These are phyloP conservation scores for Actenoides lindsayi DNA, from an alignment of 2,113 vertebrate species.

Conservation along the genomic window DNA sequence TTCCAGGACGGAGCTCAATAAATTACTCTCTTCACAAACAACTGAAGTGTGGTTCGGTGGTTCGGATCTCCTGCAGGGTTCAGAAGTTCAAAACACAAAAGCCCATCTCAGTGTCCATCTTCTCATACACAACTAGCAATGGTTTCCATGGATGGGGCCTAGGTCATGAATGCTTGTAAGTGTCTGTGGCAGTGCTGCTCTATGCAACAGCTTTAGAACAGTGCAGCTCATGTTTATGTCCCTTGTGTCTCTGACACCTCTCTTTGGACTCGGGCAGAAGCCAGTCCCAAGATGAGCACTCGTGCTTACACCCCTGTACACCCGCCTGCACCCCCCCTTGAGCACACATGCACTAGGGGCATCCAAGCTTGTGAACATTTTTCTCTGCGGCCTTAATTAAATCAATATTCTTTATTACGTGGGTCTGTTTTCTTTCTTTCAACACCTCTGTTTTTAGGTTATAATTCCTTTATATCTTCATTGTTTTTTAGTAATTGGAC, in stretches of 20 bases:
- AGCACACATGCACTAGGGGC: not conserved
- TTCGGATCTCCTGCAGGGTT: not conserved
- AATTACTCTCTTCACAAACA: constrained; percentile 47
- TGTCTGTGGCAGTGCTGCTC: not conserved
- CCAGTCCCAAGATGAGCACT: not conserved
- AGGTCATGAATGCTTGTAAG: not conserved
- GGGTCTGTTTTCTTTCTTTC: constrained; percentile 65
- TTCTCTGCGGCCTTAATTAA: constrained; percentile 51
- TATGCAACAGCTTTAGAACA: not conserved
- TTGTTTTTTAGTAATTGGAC: constrained; percentile 67
- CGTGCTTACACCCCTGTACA: not conserved
- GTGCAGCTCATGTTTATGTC: not conserved
- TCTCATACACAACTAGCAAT: not conserved
- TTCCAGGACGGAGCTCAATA: constrained; percentile 35
- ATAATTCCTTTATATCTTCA: constrained; percentile 68
- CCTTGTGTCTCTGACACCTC: not conserved
- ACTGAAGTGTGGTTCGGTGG: not conserved
- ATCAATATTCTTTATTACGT: constrained; percentile 42
- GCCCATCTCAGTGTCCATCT: not conserved
- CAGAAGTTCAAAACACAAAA: constrained; percentile 34
- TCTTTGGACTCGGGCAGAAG: not conserved
- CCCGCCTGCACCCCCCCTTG: not conserved
- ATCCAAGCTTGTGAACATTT: constrained; percentile 12
- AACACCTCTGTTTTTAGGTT: constrained; percentile 58
- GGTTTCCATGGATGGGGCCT: not conserved